Conservation (phyloP, 2,797 vertebrate genomes). For the Neosalanx taihuensis region DNA sequence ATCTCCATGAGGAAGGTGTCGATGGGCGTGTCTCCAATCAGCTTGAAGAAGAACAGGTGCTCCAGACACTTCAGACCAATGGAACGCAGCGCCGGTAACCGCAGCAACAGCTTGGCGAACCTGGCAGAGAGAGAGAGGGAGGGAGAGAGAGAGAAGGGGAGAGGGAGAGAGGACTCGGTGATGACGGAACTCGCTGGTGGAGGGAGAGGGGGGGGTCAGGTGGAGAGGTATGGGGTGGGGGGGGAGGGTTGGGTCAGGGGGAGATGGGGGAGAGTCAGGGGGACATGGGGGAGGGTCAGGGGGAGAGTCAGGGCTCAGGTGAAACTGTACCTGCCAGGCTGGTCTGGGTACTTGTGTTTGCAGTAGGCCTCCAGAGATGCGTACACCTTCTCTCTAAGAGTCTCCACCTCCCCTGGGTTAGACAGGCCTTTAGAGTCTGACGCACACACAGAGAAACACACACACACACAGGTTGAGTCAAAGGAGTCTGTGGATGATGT, state of each 20-base stretch:
- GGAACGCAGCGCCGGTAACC: slow-evolving; percentile 93
- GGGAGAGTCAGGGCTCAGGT: not conserved
- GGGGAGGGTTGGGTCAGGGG: too few relatives aligned
- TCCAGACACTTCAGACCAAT: slow-evolving; percentile 98
- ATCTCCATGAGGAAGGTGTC: slow-evolving; percentile 99
- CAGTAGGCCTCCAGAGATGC: slow-evolving; percentile 97
- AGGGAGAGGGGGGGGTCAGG: too few relatives aligned
- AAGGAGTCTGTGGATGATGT: too few relatives aligned
- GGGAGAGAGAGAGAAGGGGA: not conserved
- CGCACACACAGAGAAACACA: slow-evolving; percentile 22
- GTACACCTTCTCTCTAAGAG: slow-evolving; percentile 95
- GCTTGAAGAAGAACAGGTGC: slow-evolving; percentile 99
- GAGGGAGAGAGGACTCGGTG: not conserved
- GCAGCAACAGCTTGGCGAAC: slow-evolving; percentile 94
- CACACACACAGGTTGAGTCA: not conserved
- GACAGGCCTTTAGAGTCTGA: slow-evolving; percentile 97
- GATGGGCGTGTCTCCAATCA: slow-evolving; percentile 98
- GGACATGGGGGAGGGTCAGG: not conserved
- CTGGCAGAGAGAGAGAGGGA: slow-evolving; percentile 61
- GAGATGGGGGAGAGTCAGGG: too few relatives aligned
- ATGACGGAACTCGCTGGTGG: too few relatives aligned
- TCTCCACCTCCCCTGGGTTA: slow-evolving; percentile 92
- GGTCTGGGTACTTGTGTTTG: slow-evolving; percentile 98
- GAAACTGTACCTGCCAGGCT: slow-evolving; percentile 88
- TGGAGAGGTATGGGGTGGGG: too few relatives aligned